Conservation (phyloP, 2,797 vertebrate species). For the Nannoperca obscura region DNA sequence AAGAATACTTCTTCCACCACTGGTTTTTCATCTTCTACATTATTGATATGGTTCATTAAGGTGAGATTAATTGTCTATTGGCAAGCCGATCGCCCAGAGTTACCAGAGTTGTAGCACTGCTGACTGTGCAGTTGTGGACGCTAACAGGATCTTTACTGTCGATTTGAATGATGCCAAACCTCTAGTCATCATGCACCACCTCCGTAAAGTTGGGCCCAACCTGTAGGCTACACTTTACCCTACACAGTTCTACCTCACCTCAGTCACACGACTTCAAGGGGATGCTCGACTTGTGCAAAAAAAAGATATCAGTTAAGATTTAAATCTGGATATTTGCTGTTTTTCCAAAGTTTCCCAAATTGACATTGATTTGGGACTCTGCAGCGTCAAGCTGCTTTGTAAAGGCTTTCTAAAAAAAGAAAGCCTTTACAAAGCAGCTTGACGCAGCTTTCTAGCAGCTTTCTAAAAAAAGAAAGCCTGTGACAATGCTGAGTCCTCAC, state of each 20-base stretch:
- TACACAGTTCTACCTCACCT: background rate
- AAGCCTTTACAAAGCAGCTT: too few species aligned
- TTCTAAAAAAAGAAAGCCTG: slow-evolving; percentile 23
- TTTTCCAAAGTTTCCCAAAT: slow-evolving; percentile 20
- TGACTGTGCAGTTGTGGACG: slow-evolving; percentile 63
- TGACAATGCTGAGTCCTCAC: slow-evolving; percentile 44
- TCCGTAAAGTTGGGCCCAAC: slow-evolving; percentile 17
- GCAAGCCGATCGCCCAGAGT: slow-evolving; percentile 55
- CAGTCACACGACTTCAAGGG: background rate
- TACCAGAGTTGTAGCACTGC: slow-evolving; percentile 50
- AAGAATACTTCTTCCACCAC: background rate
- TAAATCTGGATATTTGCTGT: slow-evolving; percentile 5
- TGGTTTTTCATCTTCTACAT: slow-evolving; percentile 45
- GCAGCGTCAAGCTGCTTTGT: slow-evolving; percentile 45
- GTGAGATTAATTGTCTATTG: slow-evolving; percentile 68
- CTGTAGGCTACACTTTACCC: slow-evolving; percentile 10
- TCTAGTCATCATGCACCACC: slow-evolving; percentile 34
- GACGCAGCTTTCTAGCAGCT: too few species aligned
- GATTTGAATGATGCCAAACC: slow-evolving; percentile 63
- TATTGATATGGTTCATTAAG: slow-evolving; percentile 75
- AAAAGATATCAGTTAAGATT: slow-evolving; percentile 8
- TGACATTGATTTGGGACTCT: slow-evolving; percentile 43
- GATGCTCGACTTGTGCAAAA: background rate
- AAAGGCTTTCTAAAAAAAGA: slow-evolving; percentile 46
- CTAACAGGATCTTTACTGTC: slow-evolving; percentile 52